phyloP scores from a whole-genome alignment of 2,797 vertebrate species.

The Aplochiton taeniatus region DNA sequence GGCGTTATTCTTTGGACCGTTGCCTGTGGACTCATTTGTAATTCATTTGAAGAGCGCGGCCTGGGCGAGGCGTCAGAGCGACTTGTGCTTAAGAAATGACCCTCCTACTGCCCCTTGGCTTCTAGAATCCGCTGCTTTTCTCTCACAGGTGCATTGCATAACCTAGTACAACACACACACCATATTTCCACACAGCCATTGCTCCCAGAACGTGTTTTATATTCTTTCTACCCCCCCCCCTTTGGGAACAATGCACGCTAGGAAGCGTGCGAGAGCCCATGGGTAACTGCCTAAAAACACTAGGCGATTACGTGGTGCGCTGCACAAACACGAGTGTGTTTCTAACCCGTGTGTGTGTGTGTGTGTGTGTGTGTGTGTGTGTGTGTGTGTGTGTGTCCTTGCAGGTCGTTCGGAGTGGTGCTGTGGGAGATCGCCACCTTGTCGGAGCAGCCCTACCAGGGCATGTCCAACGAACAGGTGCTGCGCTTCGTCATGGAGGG shows the following conservation, averaged over 20 bases:
- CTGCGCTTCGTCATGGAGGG: slow-evolving; percentile 99
- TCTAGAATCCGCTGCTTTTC: background rate
- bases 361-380: background rate
- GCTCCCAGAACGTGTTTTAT: no score
- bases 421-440: slow-evolving; percentile 97
- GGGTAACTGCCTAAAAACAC: no score
- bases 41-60: no score
- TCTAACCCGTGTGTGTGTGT: background rate
- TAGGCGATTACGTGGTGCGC: background rate
- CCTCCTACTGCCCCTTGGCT: background rate
- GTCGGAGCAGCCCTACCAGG: slow-evolving; percentile 97
- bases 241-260: no score
- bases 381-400: slow-evolving; percentile 12
- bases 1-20: no score
- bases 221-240: no score
- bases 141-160: slow-evolving; percentile 11
- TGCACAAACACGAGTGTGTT: background rate
- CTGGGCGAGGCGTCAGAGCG: no score
- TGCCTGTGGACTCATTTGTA: no score
- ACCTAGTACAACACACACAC: background rate
- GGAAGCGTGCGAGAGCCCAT: no score
- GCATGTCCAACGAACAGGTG: slow-evolving; percentile 98
- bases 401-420: slow-evolving; percentile 92
- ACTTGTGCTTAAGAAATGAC: no score
- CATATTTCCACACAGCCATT: no score